Percentiles rank a stretch among this genome's conserved stretches.
Conservation (phyloP, 2,797 vertebrate species). For the Protonibea diacanthus region DNA sequence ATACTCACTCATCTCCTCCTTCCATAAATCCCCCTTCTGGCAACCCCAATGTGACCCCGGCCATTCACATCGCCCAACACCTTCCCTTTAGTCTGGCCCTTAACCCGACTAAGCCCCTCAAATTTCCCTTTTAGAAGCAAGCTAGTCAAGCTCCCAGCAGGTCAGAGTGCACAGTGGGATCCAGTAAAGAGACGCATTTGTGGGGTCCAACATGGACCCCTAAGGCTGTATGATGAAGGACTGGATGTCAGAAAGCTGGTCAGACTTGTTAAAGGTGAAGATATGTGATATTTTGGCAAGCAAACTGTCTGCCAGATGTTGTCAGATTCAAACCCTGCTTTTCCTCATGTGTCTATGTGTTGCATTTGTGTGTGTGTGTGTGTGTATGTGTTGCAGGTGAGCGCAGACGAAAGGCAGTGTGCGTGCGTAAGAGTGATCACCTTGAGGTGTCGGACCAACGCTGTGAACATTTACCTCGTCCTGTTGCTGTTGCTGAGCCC, state of each 20-base stretch:
- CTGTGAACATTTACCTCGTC: slow-evolving; percentile 88
- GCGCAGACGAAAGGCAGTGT: slow-evolving; percentile 86
- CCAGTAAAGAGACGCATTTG: slow-evolving; percentile 48
- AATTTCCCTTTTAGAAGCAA: slow-evolving; percentile 38
- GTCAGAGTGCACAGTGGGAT: slow-evolving; percentile 49
- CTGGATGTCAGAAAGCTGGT: slow-evolving; percentile 46
- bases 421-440: slow-evolving; percentile 91
- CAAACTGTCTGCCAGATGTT: slow-evolving; percentile 52
- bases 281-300: slow-evolving; percentile 51
- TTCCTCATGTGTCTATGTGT: slow-evolving; percentile 81
- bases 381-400: slow-evolving; percentile 85
- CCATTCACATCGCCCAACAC: slow-evolving; percentile 45
- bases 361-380: slow-evolving; percentile 67
- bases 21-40: slow-evolving; percentile 29
- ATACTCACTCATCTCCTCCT: slow-evolving; percentile 21
- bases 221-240: slow-evolving; percentile 26
- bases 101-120: slow-evolving; percentile 51
- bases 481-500: slow-evolving; percentile 83
- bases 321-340: slow-evolving; percentile 58
- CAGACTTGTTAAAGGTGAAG: slow-evolving; percentile 41
- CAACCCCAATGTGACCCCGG: slow-evolving; percentile 42
- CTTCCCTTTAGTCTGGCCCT: slow-evolving; percentile 39
- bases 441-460: slow-evolving; percentile 91
- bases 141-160: slow-evolving; percentile 39
- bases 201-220: slow-evolving; percentile 30